These are phyloP conservation scores for Acyrthosiphon pisum DNA, from an alignment of 1,140 invertebrate genomes.

Conservation along the genomic window DNA sequence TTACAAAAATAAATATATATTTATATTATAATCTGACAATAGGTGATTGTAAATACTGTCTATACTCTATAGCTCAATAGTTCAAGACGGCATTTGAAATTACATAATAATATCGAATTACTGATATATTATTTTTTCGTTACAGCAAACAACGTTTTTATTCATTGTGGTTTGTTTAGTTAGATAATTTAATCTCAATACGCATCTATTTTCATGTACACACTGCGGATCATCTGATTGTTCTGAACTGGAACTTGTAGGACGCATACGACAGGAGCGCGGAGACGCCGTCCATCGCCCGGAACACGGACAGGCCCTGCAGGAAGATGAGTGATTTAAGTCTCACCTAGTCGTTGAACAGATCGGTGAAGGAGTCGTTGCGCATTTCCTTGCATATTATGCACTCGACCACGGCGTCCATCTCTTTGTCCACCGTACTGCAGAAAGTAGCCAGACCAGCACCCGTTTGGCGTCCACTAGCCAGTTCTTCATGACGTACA, in stretches of 20 bases:
- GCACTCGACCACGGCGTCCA: conserved; percentile 58
- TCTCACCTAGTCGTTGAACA: conserved; percentile 58
- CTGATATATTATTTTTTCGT: too few species aligned
- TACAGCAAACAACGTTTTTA: background rate
- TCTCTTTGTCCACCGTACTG: conserved; percentile 58
- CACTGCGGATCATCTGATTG: background rate
- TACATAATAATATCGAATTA: too few species aligned
- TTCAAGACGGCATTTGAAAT: too few species aligned
- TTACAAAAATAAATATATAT: too few species aligned
- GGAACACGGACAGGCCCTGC: conserved; percentile 59
- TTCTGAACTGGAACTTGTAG: background rate
- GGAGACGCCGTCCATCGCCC: conserved; percentile 59
- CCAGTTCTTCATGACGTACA: conserved; percentile 68
- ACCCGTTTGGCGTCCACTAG: conserved; percentile 70
- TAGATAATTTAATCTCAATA: background rate
- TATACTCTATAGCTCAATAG: too few species aligned
- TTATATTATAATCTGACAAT: too few species aligned
- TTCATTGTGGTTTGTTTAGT: too few species aligned
- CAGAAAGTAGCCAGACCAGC: conserved; percentile 70
- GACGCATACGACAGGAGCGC: conserved; percentile 60
- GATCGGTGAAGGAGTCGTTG: conserved; percentile 58
- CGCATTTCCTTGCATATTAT: conserved; percentile 59
- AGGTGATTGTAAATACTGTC: too few species aligned
- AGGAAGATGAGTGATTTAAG: conserved; percentile 59
- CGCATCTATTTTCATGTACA: background rate